phyloP scores from a whole-genome alignment of 2,888 invertebrate species.

The Epinotia demarniana region DNA sequence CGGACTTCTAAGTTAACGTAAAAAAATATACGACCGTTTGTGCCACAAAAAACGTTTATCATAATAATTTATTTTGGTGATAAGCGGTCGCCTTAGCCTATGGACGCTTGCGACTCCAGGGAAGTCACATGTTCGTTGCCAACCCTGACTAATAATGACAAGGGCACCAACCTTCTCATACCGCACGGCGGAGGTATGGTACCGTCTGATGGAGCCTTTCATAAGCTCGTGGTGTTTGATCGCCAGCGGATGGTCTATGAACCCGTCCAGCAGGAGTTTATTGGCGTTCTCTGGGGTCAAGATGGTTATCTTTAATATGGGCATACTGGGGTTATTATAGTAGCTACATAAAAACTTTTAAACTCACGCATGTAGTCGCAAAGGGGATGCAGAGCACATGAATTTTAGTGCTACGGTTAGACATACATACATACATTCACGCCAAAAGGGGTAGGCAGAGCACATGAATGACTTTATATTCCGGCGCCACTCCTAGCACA shows the following conservation, averaged over 20 bases:
- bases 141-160: background rate
- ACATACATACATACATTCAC: too few relatives aligned
- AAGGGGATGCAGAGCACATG: background rate
- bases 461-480: too few relatives aligned
- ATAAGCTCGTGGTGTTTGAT: constrained; percentile 54
- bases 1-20: too few relatives aligned
- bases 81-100: too few relatives aligned
- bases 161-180: constrained; percentile 68
- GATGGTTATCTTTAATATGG: constrained; percentile 14
- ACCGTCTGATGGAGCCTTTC: constrained; percentile 59
- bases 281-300: constrained; percentile 73
- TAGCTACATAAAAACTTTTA: too few relatives aligned
- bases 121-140: background rate
- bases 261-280: constrained; percentile 79
- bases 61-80: too few relatives aligned
- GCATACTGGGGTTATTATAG: background rate
- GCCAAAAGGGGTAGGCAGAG: too few relatives aligned
- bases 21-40: too few relatives aligned
- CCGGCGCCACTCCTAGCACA: too few relatives aligned
- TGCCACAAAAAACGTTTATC: too few relatives aligned
- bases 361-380: background rate
- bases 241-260: constrained; percentile 72
- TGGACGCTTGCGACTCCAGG: too few relatives aligned
- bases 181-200: constrained; percentile 71
- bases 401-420: background rate